These are phyloP conservation scores for Bathybates hornii DNA, from an alignment of 2,113 vertebrate species.

Conservation along the genomic window DNA sequence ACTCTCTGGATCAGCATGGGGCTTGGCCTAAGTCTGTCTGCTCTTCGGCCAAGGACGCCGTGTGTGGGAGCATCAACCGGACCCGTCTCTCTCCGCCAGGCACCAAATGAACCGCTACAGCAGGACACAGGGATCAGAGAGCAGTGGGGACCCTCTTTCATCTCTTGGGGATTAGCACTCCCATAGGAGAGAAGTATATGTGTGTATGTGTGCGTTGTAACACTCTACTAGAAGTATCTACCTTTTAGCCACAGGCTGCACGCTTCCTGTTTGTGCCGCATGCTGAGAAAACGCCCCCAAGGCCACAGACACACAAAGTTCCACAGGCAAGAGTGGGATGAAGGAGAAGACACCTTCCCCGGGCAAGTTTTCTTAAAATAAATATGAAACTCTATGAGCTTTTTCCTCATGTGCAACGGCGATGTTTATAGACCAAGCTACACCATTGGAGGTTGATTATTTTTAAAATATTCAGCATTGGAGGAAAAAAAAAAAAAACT, in stretches of 20 bases:
- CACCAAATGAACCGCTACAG: slow-evolving; percentile 55
- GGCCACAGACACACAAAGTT: slow-evolving; percentile 30
- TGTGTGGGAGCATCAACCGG: slow-evolving; percentile 37
- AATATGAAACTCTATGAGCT: slow-evolving; percentile 33
- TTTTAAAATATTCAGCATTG: slow-evolving; percentile 32
- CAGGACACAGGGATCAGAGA: slow-evolving; percentile 53
- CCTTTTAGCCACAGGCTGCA: slow-evolving; percentile 49
- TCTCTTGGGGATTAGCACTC: slow-evolving; percentile 59
- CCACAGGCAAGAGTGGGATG: slow-evolving; percentile 23
- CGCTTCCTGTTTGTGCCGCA: slow-evolving; percentile 41
- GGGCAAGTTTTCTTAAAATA: slow-evolving; percentile 47
- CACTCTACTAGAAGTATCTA: slow-evolving; percentile 39
- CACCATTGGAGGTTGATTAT: not conserved
- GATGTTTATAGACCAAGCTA: slow-evolving; percentile 2
- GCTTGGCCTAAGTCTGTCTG: slow-evolving; percentile 35
- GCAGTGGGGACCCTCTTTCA: slow-evolving; percentile 56
- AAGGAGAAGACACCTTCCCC: slow-evolving; percentile 40
- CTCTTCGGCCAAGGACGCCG: slow-evolving; percentile 54
- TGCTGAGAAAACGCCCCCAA: slow-evolving; percentile 36
- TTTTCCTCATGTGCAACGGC: not conserved
- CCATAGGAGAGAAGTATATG: slow-evolving; percentile 30
- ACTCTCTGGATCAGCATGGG: slow-evolving; percentile 51
- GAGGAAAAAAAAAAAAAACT: slow-evolving; percentile 32
- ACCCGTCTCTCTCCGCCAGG: slow-evolving; percentile 43
- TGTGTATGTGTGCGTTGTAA: slow-evolving; percentile 29